Percentiles rank a stretch among this genome's conserved stretches.
These are phyloP conservation scores for Epizoanthus stellaris DNA, from an alignment of 92 coral and sea anemone species.

Conservation along the genomic window DNA sequence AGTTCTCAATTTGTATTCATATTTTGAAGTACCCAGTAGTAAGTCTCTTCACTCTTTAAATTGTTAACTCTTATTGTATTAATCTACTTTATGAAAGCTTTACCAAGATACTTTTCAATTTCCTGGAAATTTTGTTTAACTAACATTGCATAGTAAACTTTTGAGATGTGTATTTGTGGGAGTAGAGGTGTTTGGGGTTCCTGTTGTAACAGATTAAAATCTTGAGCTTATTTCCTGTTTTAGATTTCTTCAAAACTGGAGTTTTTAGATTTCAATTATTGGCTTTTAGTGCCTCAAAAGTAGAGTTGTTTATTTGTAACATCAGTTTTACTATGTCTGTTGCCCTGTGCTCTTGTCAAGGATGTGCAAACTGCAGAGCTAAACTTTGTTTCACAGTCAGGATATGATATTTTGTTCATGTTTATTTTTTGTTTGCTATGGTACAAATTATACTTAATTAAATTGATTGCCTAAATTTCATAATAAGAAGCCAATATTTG, in stretches of 20 bases:
- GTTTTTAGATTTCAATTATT: background rate
- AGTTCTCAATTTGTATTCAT: background rate
- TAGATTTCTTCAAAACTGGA: background rate
- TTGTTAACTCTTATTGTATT: background rate
- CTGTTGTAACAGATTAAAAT: background rate
- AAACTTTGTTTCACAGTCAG: no score
- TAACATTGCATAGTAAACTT: background rate
- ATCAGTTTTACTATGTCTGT: background rate
- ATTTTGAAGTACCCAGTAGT: background rate
- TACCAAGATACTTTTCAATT: background rate
- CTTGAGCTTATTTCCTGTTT: slow-evolving; percentile 29
- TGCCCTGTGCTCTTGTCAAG: slow-evolving; percentile 15
- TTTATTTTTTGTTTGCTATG: background rate
- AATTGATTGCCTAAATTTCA: no score
- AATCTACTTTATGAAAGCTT: background rate
- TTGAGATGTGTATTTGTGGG: background rate
- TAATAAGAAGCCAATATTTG: slow-evolving; percentile 1
- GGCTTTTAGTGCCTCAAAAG: background rate
- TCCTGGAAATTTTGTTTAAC: background rate
- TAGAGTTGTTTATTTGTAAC: background rate
- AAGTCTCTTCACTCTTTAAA: background rate
- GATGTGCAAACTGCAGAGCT: slow-evolving; percentile 21
- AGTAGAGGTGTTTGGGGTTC: background rate
- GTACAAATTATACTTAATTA: no score
- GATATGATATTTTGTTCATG: background rate